phyloP scores from a whole-genome alignment of 2,113 vertebrate genomes.

The Syrmaticus mikado region DNA sequence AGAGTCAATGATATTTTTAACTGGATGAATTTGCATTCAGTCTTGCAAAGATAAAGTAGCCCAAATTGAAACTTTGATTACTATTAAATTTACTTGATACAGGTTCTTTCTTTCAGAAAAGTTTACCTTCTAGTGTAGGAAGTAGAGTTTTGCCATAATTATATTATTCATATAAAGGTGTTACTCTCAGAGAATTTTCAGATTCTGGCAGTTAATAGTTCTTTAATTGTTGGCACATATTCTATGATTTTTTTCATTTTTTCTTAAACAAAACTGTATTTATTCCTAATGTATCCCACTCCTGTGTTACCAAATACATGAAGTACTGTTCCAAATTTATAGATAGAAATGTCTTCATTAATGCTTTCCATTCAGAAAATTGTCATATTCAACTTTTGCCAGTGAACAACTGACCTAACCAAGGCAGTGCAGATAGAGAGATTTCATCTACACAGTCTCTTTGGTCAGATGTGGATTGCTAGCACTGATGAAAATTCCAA shows the following conservation, averaged over 20 bases:
- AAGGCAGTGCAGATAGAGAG: neutral
- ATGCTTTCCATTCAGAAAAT: neutral
- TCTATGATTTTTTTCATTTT: neutral
- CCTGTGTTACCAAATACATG: neutral
- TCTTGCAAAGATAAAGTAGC: neutral
- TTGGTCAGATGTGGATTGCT: neutral
- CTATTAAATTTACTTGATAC: neutral
- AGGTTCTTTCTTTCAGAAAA: neutral
- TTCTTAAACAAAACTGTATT: rapidly evolving
- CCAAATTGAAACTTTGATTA: neutral
- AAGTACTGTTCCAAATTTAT: neutral
- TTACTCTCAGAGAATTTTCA: neutral
- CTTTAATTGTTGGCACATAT: neutral
- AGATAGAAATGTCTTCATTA: neutral
- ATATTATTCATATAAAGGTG: neutral
- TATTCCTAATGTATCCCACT: neutral
- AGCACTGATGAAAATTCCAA: neutral
- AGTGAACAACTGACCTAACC: neutral
- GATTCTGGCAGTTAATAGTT: neutral
- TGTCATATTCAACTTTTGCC: neutral
- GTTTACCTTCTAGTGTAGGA: neutral
- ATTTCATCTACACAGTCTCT: neutral
- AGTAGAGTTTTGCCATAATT: rapidly evolving
- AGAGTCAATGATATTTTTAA: neutral
- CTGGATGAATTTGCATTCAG: neutral